Conservation (phyloP, 2,797 vertebrate species). For the Bovichtus diacanthus region DNA sequence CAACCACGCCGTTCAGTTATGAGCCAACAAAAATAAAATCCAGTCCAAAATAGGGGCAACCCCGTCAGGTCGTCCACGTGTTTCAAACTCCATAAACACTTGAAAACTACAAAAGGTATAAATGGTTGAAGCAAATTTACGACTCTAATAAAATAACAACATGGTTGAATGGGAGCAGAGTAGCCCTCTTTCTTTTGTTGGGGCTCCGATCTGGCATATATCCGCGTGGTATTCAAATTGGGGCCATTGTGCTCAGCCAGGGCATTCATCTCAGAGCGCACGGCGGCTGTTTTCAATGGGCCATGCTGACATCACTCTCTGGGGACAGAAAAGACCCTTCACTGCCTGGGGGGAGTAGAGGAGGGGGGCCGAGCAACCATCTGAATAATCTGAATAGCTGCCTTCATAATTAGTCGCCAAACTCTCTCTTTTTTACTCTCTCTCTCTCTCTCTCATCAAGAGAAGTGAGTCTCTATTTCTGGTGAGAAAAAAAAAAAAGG, state of each 20-base stretch:
- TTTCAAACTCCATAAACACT: slow-evolving; percentile 74
- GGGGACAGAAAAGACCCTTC: slow-evolving; percentile 85
- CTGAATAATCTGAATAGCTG: slow-evolving; percentile 82
- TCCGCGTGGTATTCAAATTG: slow-evolving; percentile 88
- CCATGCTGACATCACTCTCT: slow-evolving; percentile 86
- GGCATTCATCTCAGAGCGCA: slow-evolving; percentile 84
- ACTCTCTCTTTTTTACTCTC: slow-evolving; percentile 56
- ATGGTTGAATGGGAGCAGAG: slow-evolving; percentile 73
- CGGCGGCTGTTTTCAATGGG: slow-evolving; percentile 84
- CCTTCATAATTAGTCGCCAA: slow-evolving; percentile 81
- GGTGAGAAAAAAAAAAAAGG: slow-evolving; percentile 14
- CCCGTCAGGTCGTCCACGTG: slow-evolving; percentile 45
- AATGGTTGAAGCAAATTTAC: slow-evolving; percentile 72
- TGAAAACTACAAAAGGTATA: slow-evolving; percentile 72
- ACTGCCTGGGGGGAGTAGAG: slow-evolving; percentile 62
- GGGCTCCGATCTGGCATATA: slow-evolving; percentile 78
- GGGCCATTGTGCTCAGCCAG: slow-evolving; percentile 85
- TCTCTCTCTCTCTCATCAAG: slow-evolving; percentile 29
- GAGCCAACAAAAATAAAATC: slow-evolving; percentile 41
- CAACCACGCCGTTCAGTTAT: slow-evolving; percentile 29
- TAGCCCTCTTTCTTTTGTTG: slow-evolving; percentile 80
- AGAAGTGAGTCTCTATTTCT: slow-evolving; percentile 53
- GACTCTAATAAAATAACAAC: slow-evolving; percentile 78
- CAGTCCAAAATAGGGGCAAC: slow-evolving; percentile 26
- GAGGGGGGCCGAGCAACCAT: slow-evolving; percentile 79